Evolutionary conservation across 2,113 vertebrate genomes (phyloP).

Genomic region (Apeltes quadracus): DNA sequence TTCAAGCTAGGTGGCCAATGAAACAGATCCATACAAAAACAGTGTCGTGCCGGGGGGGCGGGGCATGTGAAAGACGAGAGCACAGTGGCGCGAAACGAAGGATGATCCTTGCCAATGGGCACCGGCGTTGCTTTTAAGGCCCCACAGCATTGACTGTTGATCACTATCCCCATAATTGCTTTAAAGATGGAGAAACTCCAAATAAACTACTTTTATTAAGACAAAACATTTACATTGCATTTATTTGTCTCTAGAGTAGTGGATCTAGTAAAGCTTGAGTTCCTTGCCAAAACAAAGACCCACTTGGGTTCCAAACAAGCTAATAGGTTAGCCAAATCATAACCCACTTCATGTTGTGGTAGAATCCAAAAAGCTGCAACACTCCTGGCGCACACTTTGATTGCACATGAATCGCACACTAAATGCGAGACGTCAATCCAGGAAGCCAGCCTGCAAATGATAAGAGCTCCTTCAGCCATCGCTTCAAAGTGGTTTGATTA

Average conservation of each 20-base stretch:
- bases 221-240: background rate
- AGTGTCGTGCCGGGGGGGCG: slow-evolving; percentile 32
- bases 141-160: slow-evolving; percentile 44
- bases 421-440: background rate
- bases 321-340: background rate
- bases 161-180: slow-evolving; percentile 29
- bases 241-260: background rate
- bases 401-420: background rate
- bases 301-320: background rate
- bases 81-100: background rate
- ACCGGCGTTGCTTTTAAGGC: slow-evolving; percentile 24
- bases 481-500: background rate
- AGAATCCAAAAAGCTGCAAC: background rate
- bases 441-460: background rate
- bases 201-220: background rate
- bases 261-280: background rate
- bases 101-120: slow-evolving; percentile 30
- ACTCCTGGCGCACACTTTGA: background rate
- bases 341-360: background rate
- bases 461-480: background rate
- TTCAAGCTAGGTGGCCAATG: slow-evolving; percentile 75
- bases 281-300: background rate
- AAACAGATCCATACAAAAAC: slow-evolving; percentile 66
- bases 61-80: slow-evolving; percentile 40
- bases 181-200: slow-evolving; percentile 15